Base-by-base conservation (phyloP, 1,140 invertebrate genomes). In the Rhopalosiphum padi region DNA sequence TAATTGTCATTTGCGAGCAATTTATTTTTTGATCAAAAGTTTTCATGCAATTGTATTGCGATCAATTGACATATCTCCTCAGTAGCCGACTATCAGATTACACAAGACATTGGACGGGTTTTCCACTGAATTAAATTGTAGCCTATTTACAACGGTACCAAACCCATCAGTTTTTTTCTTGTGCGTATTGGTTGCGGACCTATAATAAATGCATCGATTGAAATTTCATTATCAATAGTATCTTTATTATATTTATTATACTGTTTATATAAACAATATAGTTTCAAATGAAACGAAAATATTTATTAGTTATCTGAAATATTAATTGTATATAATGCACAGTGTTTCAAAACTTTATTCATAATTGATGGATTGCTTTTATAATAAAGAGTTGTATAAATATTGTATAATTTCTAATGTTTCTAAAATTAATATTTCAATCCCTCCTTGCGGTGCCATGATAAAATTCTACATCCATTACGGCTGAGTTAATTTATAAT, bases 381-480 rank as follows among this genome's bases (percentile, higher is more conserved):
- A 77, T 77, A n/a, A 77, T n/a, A 77, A 77, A 77, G 15, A 77
- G 30, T 77, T 77, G 30, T 77, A n/a, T 77, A 77, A 77, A 77
- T 77, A 77, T 77, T 77, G 18, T n/a, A n/a, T 77, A 77, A 77
- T 77, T 77, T 35, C 60, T 77, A 77, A n/a, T 77, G 30, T 77
- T 77, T 77, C 60, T 77, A 77, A n/a, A 77, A 77, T 77, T 77
- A 77, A 77, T 77, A 77, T 77, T 77, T 77, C 60, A 77, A 77
- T 35, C 60, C 15, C 15, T 77, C 30, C n/a, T 77, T 77, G 30
- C 5, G 60, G 60, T 77, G 30, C n/a, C 60, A 77, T n/a, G 30
- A 77, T 68, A 68, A 68, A 30, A 68, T 77, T 77, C 60, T 77
- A 77, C 30, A 35, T 77, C 60, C 60, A 77, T 77, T 77, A 77